Conservation (phyloP, 2,888 invertebrate species). For the Ormia ochracea region DNA sequence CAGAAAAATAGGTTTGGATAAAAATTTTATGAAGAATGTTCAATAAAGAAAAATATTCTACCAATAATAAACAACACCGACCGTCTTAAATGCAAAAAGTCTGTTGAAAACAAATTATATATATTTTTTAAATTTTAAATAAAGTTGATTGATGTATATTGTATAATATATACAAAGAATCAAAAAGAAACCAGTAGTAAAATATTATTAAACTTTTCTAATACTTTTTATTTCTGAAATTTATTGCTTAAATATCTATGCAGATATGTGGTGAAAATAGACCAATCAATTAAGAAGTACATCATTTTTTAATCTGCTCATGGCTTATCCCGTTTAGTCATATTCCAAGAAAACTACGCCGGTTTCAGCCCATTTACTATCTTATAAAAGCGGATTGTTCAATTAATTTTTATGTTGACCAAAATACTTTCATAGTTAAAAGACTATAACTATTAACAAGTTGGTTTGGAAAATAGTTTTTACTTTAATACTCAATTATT, state of each 20-base stretch:
- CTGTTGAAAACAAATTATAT: slow-evolving; percentile 20
- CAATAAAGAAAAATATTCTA: slow-evolving; percentile 30
- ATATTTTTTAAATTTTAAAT: slow-evolving; percentile 56
- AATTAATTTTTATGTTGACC: too few relatives aligned
- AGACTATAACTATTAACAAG: too few relatives aligned
- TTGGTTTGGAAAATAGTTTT: too few relatives aligned
- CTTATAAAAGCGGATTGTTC: too few relatives aligned
- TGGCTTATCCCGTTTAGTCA: too few relatives aligned
- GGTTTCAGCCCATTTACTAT: too few relatives aligned
- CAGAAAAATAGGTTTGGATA: slow-evolving; percentile 46
- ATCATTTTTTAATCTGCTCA: too few relatives aligned
- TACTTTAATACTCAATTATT: too few relatives aligned
- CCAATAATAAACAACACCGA: slow-evolving; percentile 22
- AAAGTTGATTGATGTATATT: slow-evolving; percentile 58
- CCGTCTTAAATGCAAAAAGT: slow-evolving; percentile 38
- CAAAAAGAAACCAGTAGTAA: slow-evolving; percentile 3
- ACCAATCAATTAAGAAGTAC: too few relatives aligned
- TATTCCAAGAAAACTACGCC: too few relatives aligned
- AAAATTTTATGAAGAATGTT: slow-evolving; percentile 36
- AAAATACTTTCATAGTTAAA: too few relatives aligned
- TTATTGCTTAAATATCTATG: background rate
- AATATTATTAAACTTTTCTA: background rate
- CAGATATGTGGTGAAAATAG: background rate
- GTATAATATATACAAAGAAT: background rate
- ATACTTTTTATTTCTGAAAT: background rate